A percentile compares a stretch with the other conserved stretches of the same genome.
These are phyloP conservation scores for Epiperipatus broadwayi DNA, from an alignment of 2,888 invertebrate species.

Conservation along the genomic window DNA sequence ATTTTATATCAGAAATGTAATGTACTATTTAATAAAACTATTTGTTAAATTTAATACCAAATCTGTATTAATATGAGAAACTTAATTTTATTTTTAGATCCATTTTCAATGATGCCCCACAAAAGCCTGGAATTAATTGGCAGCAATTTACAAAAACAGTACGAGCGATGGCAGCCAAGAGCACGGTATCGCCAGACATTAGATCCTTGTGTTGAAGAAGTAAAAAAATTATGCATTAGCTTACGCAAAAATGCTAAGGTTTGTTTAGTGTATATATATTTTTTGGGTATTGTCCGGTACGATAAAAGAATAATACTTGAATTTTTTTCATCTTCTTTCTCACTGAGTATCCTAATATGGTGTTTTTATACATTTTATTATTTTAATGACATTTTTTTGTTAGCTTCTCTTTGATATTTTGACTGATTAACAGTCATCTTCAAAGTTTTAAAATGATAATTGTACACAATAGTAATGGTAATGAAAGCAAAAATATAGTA, in stretches of 20 bases:
- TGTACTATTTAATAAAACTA: too few species aligned
- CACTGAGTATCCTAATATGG: not conserved
- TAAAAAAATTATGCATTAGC: constrained; percentile 86
- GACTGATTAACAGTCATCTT: too few species aligned
- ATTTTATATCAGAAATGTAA: too few species aligned
- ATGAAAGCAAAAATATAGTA: too few species aligned
- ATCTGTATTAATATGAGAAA: too few species aligned
- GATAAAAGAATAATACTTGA: not conserved
- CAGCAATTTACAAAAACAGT: constrained; percentile 73
- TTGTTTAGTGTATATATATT: constrained; percentile 11
- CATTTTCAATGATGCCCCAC: constrained; percentile 61
- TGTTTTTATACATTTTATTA: not conserved
- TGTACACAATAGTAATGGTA: too few species aligned
- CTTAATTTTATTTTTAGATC: too few species aligned
- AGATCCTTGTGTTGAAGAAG: constrained; percentile 94
- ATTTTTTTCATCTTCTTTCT: not conserved
- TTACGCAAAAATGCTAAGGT: constrained; percentile 78
- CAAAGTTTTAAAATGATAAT: too few species aligned
- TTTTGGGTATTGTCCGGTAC: not conserved
- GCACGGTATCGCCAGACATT: constrained; percentile 90
- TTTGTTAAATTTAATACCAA: too few species aligned
- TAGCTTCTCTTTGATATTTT: too few species aligned
- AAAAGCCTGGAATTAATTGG: constrained; percentile 87
- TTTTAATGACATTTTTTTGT: too few species aligned
- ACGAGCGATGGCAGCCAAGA: constrained; percentile 95